Conservation (phyloP, 2,797 vertebrate species). For the Anomalospiza imberbis region DNA sequence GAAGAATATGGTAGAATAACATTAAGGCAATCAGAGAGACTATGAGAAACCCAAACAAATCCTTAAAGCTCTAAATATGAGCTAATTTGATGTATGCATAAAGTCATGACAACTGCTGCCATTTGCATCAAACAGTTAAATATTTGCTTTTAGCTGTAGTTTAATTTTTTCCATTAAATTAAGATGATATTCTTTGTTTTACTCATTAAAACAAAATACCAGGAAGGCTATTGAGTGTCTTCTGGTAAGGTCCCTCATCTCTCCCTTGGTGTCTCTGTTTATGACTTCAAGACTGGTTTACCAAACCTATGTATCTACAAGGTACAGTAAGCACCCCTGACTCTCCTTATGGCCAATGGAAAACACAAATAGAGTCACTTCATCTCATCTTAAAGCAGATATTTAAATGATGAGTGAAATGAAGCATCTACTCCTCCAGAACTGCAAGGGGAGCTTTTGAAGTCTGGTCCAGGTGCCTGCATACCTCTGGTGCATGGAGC, state of each 20-base stretch:
- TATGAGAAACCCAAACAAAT: not conserved
- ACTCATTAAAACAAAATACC: not conserved
- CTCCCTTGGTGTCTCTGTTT: not conserved
- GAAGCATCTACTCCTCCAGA: not conserved
- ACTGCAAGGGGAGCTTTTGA: not conserved
- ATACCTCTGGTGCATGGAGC: not conserved
- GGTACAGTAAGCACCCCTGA: not conserved
- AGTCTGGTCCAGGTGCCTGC: not conserved
- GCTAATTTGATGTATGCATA: not conserved
- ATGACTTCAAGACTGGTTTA: not conserved
- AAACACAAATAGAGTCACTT: not conserved
- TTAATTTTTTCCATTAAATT: not conserved
- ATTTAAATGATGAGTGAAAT: not conserved
- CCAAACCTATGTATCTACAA: not conserved
- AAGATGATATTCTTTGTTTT: not conserved
- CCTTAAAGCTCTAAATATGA: not conserved
- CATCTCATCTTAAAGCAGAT: not conserved
- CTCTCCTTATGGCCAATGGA: not conserved
- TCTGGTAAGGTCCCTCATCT: not conserved
- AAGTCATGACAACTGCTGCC: not conserved
- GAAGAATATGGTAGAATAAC: not conserved
- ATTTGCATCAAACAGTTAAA: not conserved
- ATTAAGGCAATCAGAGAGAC: not conserved
- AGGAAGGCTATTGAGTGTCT: not conserved
- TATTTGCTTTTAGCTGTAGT: not conserved